These are phyloP conservation scores for Petroica traversi DNA, from an alignment of 2,113 vertebrate genomes.

Conservation along the genomic window DNA sequence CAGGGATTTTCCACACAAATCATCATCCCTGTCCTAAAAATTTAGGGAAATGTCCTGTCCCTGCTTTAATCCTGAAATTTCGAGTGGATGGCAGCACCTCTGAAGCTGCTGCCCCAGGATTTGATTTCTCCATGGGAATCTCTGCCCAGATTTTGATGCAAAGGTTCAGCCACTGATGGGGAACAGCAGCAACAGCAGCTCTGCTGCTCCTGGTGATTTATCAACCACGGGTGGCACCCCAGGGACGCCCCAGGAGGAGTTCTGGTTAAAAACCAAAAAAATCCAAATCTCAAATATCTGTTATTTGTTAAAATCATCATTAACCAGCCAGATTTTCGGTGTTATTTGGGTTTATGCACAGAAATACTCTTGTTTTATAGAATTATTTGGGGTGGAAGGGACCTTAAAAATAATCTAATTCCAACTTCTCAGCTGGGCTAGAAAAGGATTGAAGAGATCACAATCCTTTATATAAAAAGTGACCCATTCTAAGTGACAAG, in stretches of 20 bases:
- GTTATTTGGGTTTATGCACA: background rate
- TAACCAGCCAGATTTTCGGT: background rate
- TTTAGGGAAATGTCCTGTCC: background rate
- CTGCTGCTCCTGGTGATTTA: background rate
- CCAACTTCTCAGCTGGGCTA: background rate
- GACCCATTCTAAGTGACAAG: background rate
- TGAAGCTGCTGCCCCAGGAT: accelerated
- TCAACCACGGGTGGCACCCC: background rate
- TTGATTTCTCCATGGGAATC: background rate
- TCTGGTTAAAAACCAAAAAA: background rate
- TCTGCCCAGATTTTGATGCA: background rate
- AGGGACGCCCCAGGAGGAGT: background rate
- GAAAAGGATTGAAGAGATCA: background rate
- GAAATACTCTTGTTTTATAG: too few relatives aligned
- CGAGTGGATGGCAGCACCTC: background rate
- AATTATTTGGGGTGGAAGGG: too few relatives aligned
- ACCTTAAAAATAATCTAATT: background rate
- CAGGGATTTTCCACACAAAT: background rate
- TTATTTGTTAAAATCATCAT: background rate
- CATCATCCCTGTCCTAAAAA: background rate
- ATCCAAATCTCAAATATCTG: background rate
- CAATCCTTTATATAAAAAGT: background rate
- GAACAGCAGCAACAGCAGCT: slow-evolving; percentile 11
- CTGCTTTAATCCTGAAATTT: background rate
- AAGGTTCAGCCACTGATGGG: background rate